Conservation (phyloP, 1,140 invertebrate species). For the Panulirus ornatus region DNA sequence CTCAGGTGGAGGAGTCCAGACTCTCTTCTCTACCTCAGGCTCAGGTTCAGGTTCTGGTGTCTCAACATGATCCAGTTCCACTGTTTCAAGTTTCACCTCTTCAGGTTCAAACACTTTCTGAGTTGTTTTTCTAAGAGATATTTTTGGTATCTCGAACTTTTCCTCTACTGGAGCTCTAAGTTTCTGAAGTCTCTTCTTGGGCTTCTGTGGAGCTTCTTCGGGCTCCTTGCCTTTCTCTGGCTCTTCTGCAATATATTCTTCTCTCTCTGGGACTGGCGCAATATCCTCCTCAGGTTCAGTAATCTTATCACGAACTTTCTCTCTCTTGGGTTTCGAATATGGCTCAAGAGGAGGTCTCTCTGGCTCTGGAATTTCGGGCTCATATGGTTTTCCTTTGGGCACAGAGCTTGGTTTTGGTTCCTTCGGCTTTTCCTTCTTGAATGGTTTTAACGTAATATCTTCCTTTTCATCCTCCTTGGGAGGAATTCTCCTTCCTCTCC, state of each 20-base stretch:
- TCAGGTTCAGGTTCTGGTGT: constrained; percentile 58
- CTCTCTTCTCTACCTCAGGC: constrained; percentile 46
- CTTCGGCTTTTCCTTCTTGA: constrained; percentile 77
- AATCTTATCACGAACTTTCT: constrained; percentile 10
- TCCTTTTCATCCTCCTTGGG: constrained; percentile 76
- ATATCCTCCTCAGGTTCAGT: constrained; percentile 47
- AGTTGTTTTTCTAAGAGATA: constrained; percentile 39
- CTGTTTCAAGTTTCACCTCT: constrained; percentile 54
- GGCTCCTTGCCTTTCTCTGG: constrained; percentile 21
- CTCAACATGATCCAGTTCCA: constrained; percentile 66
- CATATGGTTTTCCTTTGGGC: constrained; percentile 77
- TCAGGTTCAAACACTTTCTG: constrained; percentile 63
- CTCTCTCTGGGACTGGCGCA: constrained; percentile 74
- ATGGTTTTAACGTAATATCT: constrained; percentile 79
- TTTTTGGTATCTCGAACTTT: constrained; percentile 27
- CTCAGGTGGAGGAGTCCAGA: constrained; percentile 65
- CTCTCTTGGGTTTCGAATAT: background rate
- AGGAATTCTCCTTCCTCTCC: constrained; percentile 52
- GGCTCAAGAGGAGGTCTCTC: constrained; percentile 61
- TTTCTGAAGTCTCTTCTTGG: constrained; percentile 33
- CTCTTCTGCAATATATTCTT: constrained; percentile 20
- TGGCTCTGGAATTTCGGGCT: constrained; percentile 46
- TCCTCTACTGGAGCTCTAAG: constrained; percentile 72
- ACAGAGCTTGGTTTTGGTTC: constrained; percentile 76
- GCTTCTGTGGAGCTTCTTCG: background rate